A percentile compares a stretch with the other conserved stretches of the same genome.
These are phyloP conservation scores for Ochropleura leucogaster DNA, from an alignment of 2,888 invertebrate species.

Conservation along the genomic window DNA sequence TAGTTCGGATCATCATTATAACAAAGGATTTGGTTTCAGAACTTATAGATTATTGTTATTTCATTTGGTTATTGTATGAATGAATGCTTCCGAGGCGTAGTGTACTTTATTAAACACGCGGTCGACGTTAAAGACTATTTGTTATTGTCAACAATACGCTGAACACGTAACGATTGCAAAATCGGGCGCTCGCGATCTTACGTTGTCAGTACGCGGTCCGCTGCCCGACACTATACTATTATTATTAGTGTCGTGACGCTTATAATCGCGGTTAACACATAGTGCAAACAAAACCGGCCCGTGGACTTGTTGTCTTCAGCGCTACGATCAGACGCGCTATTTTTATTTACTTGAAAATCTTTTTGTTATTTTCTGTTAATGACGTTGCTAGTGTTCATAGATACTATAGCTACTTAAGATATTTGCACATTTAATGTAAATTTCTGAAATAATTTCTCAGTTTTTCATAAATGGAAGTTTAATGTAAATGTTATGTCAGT, in stretches of 20 bases:
- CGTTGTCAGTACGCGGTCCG: constrained; percentile 46
- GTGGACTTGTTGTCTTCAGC: constrained; percentile 54
- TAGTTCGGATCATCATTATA: not conserved
- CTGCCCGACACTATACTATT: constrained; percentile 51
- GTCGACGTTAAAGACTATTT: constrained; percentile 44
- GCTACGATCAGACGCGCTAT: constrained; percentile 23
- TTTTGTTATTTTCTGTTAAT: not conserved
- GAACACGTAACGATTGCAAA: constrained; percentile 63
- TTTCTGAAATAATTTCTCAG: constrained; percentile 11
- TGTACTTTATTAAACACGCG: constrained; percentile 13
- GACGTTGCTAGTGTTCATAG: not conserved
- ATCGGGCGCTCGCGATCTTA: constrained; percentile 47
- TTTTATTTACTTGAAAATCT: not conserved
- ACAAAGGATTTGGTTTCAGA: not conserved
- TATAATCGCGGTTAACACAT: constrained; percentile 65
- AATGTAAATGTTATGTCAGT: constrained; percentile 9
- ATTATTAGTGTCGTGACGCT: constrained; percentile 67
- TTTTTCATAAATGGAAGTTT: constrained; percentile 27
- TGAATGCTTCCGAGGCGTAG: constrained; percentile 15
- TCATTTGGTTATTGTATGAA: constrained; percentile 11
- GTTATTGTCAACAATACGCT: constrained; percentile 63
- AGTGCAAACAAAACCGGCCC: constrained; percentile 59
- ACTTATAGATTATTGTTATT: not conserved
- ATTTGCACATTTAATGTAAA: not conserved
- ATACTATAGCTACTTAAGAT: not conserved